Conservation (phyloP, 2,113 vertebrate genomes). For the Brachypteracias leptosomus region DNA sequence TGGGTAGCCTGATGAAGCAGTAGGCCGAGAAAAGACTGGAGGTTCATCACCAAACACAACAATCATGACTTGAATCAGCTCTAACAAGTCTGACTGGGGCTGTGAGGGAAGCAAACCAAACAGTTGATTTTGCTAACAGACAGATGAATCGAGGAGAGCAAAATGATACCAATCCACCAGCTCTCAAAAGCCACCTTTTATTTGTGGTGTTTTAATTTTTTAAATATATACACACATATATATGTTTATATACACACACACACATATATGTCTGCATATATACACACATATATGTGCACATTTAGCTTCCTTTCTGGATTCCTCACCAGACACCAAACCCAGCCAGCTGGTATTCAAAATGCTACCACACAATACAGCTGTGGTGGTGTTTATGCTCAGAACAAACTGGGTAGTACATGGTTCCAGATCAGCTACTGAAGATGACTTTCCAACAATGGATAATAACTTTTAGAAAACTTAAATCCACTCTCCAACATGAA, state of each 20-base stretch:
- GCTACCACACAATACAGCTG: not conserved
- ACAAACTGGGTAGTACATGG: not conserved
- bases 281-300: not conserved
- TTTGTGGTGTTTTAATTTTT: not conserved
- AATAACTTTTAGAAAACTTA: not conserved
- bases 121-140: not conserved
- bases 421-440: not conserved
- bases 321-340: not conserved
- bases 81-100: slow-evolving; percentile 94
- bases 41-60: slow-evolving; percentile 98
- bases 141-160: not conserved
- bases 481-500: not conserved
- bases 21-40: slow-evolving; percentile 94
- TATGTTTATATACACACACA: not conserved
- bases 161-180: not conserved
- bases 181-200: not conserved
- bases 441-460: not conserved
- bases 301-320: not conserved
- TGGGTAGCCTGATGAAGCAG: slow-evolving; percentile 85
- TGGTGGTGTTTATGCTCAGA: not conserved
- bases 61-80: slow-evolving; percentile 98
- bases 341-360: not conserved
- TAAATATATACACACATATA: fast-evolving
- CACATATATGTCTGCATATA: not conserved
- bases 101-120: slow-evolving; percentile 54